Evolutionary conservation across 35 echinoderm and acorn worm genomes (phyloP).

Genomic region (Heliocidaris tuberculata): DNA sequence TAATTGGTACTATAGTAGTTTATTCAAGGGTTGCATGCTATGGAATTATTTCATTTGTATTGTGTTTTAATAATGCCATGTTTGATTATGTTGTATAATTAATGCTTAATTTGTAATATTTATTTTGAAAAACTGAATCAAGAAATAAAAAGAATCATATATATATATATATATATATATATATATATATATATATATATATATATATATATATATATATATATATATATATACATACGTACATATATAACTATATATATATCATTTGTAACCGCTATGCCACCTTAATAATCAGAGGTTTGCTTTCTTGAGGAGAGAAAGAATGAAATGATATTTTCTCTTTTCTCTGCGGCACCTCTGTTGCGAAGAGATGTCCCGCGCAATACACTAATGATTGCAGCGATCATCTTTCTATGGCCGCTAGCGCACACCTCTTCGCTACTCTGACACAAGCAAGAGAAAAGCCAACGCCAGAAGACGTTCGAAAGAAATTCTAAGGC

Average conservation of each 20-base stretch:
- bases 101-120: too few relatives aligned
- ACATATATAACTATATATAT: neutral
- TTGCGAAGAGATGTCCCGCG: constrained; percentile 6
- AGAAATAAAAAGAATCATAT: too few relatives aligned
- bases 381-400: constrained; percentile 44
- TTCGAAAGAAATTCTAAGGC: neutral
- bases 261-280: neutral
- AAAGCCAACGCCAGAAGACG: neutral
- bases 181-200: too few relatives aligned
- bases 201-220: too few relatives aligned
- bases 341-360: constrained; percentile 8
- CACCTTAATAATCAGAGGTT: neutral
- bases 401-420: constrained; percentile 46
- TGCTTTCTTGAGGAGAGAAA: constrained; percentile 13
- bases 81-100: too few relatives aligned
- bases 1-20: too few relatives aligned
- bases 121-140: too few relatives aligned
- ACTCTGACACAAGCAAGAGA: neutral
- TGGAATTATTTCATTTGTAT: too few relatives aligned
- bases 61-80: too few relatives aligned
- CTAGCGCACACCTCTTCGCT: constrained; percentile 21
- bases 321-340: constrained; percentile 16
- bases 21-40: too few relatives aligned
- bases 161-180: too few relatives aligned
- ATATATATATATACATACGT: neutral